phyloP scores from a whole-genome alignment of 1,140 invertebrate species.

The Caenorhabditis elegans region WBcel235 BX284605.5:13325001-13325500 shows the following conservation, averaged over 20 bases:
- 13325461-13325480: no score
- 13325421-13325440: no score
- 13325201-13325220: neutral
- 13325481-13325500: no score
- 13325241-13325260: neutral
- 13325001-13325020: neutral
- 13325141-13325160: neutral
- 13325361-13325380: neutral
- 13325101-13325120: no score
- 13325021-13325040: neutral
- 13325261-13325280: neutral
- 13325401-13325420: no score
- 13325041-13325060: neutral
- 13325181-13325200: neutral
- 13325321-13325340: neutral
- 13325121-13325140: neutral
- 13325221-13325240: neutral
- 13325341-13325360: neutral
- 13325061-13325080: no score
- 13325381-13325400: neutral
- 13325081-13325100: no score
- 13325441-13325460: no score
- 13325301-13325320: neutral
- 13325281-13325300: neutral
- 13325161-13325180: neutral